These are phyloP conservation scores for Prietella phreatophila DNA, from an alignment of 2,113 vertebrate genomes.

Conservation along the genomic window DNA sequence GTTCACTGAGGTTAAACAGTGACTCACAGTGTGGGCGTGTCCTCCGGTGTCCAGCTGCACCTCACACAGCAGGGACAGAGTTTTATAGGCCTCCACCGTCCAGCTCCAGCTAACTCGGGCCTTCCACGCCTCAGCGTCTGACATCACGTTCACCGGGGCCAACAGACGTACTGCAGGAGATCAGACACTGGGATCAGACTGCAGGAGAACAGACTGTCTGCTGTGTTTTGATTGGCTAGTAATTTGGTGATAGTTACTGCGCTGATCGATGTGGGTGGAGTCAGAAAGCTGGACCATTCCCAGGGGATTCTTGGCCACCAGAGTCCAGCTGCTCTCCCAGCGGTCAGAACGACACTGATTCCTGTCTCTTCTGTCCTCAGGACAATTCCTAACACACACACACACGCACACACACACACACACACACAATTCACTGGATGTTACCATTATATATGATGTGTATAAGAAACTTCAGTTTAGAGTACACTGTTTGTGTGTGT, in stretches of 20 bases:
- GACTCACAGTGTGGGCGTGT: constrained; percentile 58
- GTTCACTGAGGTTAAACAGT: neutral
- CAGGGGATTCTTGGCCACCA: constrained; percentile 66
- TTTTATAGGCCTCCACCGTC: constrained; percentile 55
- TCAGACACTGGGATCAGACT: neutral
- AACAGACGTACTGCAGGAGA: constrained; percentile 62
- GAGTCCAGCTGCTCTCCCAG: constrained; percentile 71
- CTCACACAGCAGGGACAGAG: constrained; percentile 67
- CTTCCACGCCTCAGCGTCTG: constrained; percentile 54
- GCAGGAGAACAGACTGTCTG: neutral
- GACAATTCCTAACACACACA: constrained; percentile 40
- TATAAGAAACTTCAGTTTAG: neutral
- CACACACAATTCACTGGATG: neutral
- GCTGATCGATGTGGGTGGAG: constrained; percentile 62
- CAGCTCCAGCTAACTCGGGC: constrained; percentile 68
- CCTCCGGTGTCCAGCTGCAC: constrained; percentile 53
- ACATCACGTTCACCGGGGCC: constrained; percentile 51
- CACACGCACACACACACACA: no score
- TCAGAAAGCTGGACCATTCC: constrained; percentile 64
- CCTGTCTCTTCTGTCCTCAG: neutral
- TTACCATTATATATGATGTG: neutral
- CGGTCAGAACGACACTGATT: constrained; percentile 21
- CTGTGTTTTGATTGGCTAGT: neutral
- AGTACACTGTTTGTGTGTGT: neutral
- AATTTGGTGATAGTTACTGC: constrained; percentile 57